phyloP scores from a whole-genome alignment of 2,888 invertebrate genomes.

The Panorpa germanica region DNA sequence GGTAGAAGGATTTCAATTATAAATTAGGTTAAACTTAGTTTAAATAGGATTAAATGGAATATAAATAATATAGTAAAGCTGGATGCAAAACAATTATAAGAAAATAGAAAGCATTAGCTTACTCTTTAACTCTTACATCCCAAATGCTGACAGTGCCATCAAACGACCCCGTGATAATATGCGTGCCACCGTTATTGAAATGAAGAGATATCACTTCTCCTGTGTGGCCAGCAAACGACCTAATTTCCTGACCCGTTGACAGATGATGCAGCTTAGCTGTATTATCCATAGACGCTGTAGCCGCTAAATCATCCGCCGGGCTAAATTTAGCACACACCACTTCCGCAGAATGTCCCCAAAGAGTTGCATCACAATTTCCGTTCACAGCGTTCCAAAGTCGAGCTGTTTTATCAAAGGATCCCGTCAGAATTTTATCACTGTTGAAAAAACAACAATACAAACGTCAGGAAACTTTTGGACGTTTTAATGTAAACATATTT shows the following conservation, averaged over 20 bases:
- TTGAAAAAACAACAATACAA: too few species aligned
- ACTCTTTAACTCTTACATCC: conserved; percentile 49
- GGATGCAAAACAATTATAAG: neutral
- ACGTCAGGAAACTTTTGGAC: too few species aligned
- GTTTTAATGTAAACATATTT: conserved; percentile 6
- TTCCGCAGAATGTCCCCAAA: conserved; percentile 60
- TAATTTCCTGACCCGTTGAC: conserved; percentile 41
- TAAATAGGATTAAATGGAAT: too few species aligned
- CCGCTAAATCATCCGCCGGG: conserved; percentile 40
- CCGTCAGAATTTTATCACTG: conserved; percentile 54
- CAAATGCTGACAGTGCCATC: conserved; percentile 57
- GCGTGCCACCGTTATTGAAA: conserved; percentile 47
- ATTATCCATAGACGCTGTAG: conserved; percentile 60
- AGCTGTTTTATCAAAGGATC: conserved; percentile 64
- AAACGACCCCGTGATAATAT: conserved; percentile 61
- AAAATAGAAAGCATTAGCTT: conserved; percentile 12
- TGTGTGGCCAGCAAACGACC: conserved; percentile 42
- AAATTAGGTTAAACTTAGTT: too few species aligned
- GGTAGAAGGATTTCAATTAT: too few species aligned
- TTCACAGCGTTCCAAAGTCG: conserved; percentile 51
- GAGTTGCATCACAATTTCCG: conserved; percentile 43
- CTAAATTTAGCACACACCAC: conserved; percentile 52
- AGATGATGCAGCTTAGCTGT: conserved; percentile 53
- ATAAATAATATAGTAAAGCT: neutral
- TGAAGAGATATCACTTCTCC: conserved; percentile 58